phyloP scores from a whole-genome alignment of 2,797 vertebrate genomes.

The Prunella strophiata region DNA sequence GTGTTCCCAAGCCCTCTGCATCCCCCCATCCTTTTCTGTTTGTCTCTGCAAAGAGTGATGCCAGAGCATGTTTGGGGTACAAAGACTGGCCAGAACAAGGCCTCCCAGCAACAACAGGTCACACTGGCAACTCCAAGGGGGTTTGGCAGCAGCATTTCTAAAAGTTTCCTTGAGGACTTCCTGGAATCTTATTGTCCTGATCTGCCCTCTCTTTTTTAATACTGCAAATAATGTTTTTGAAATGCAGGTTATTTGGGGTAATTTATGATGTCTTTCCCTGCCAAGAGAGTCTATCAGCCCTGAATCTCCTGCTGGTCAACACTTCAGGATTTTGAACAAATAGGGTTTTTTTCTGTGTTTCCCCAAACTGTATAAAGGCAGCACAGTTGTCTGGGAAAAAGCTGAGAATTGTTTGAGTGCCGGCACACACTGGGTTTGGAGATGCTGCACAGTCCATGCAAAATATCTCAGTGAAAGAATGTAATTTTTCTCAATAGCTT shows the following conservation, averaged over 20 bases:
- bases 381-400: background rate
- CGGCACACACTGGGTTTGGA: background rate
- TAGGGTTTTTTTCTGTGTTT: conserved; percentile 16
- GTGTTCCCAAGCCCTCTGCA: background rate
- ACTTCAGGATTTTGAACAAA: background rate
- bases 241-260: conserved; percentile 35
- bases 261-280: conserved; percentile 21
- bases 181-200: conserved; percentile 44
- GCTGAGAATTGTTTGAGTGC: background rate
- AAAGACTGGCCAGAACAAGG: conserved; percentile 17
- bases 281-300: conserved; percentile 5
- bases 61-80: background rate
- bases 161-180: conserved; percentile 43
- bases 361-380: background rate
- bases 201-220: conserved; percentile 31
- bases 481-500: background rate
- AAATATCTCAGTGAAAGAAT: conserved; percentile 16
- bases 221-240: conserved; percentile 34
- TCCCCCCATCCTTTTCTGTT: background rate
- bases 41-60: conserved; percentile 15
- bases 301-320: background rate
- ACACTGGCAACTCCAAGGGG: background rate
- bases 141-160: conserved; percentile 39
- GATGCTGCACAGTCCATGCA: background rate
- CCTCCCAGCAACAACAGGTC: conserved; percentile 35